Evolutionary conservation across 2,113 vertebrate genomes (phyloP).

Genomic region (Delphinapterus leucas): DNA sequence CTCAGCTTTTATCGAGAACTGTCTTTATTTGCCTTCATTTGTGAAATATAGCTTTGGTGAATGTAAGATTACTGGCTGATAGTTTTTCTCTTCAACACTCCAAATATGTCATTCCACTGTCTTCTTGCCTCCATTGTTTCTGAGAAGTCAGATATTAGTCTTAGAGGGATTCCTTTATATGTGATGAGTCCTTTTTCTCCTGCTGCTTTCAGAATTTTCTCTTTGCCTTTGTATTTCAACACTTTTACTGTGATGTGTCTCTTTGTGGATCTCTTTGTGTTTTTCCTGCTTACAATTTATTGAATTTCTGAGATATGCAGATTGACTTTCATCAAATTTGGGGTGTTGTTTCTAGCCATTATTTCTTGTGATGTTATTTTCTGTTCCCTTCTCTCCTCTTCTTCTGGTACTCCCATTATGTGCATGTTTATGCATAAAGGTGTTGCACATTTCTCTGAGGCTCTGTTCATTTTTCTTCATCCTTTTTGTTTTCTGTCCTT

Average conservation of each 20-base stretch:
- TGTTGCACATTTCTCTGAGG: too few relatives aligned
- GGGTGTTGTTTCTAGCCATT: background rate
- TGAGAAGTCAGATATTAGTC: background rate
- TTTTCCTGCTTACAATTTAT: background rate
- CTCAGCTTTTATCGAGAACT: background rate
- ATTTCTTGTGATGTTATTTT: background rate
- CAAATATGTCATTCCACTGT: background rate
- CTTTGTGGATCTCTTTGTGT: background rate
- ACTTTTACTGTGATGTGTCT: background rate
- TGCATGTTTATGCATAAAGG: rapidly evolving
- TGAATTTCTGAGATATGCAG: background rate
- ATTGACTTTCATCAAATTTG: background rate
- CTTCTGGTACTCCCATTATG: background rate
- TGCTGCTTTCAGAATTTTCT: background rate
- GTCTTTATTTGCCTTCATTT: background rate
- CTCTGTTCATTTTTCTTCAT: background rate
- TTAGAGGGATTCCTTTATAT: background rate
- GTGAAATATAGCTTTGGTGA: background rate
- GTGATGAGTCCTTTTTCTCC: background rate
- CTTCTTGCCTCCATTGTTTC: background rate
- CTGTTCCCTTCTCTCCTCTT: background rate
- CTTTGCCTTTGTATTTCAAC: background rate
- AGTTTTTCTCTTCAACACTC: background rate
- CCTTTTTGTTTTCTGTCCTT: background rate
- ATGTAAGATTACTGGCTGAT: background rate